Evolutionary conservation across 1,140 invertebrate species (phyloP).

Genomic region (Drosophila asahinai): DNA sequence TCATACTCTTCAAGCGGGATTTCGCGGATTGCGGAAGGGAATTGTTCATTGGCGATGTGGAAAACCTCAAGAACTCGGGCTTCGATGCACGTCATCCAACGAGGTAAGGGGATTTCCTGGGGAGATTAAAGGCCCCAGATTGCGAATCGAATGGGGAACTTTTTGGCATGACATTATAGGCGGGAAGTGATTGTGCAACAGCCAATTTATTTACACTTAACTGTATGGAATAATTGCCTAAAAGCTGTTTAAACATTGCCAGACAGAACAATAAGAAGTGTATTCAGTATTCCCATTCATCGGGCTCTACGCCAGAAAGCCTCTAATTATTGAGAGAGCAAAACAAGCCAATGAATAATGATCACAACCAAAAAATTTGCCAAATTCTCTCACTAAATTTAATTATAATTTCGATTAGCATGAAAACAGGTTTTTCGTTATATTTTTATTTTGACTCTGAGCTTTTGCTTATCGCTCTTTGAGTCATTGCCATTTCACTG

Average conservation of each 20-base stretch:
- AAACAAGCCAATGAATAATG: conserved; percentile 26
- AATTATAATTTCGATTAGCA: conserved; percentile 10
- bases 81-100: conserved; percentile 80
- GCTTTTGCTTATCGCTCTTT: conserved; percentile 61
- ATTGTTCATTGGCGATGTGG: conserved; percentile 63
- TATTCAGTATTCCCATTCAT: conserved; percentile 21
- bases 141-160: conserved; percentile 19
- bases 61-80: conserved; percentile 63
- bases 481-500: conserved; percentile 52
- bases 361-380: conserved; percentile 32
- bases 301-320: not conserved
- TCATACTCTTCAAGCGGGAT: conserved; percentile 76
- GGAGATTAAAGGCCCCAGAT: conserved; percentile 21
- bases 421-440: conserved; percentile 38
- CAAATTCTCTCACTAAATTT: conserved; percentile 5
- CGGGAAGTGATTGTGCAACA: conserved; percentile 33
- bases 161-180: not conserved
- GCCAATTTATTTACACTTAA: conserved; percentile 12
- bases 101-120: conserved; percentile 52
- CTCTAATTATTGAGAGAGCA: conserved; percentile 32
- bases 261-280: conserved; percentile 7
- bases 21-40: conserved; percentile 79
- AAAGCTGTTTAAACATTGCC: conserved; percentile 27
- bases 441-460: conserved; percentile 21
- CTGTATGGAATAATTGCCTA: conserved; percentile 5